phyloP scores from a whole-genome alignment of 2,797 vertebrate species.

The Eutrigla gurnardus region DNA sequence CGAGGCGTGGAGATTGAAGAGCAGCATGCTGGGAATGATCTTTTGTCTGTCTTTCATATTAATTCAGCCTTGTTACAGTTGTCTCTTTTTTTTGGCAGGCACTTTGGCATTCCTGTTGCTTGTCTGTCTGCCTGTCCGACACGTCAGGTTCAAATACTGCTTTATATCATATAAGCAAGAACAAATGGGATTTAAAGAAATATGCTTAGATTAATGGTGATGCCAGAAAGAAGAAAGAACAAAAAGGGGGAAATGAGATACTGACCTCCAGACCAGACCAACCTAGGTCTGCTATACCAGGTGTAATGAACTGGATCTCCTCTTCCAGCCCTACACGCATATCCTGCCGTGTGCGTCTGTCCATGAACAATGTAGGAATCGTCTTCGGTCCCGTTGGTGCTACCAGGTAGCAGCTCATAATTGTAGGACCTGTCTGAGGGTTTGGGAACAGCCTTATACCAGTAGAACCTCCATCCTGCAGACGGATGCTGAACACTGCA shows the following conservation, averaged over 20 bases:
- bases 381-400: constrained; percentile 23
- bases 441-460: constrained; percentile 46
- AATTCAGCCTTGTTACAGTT: too few species aligned
- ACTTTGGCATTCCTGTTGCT: too few species aligned
- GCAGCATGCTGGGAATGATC: neutral
- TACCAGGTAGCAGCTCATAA: constrained; percentile 34
- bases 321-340: constrained; percentile 34
- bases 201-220: neutral
- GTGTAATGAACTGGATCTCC: constrained; percentile 17
- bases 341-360: constrained; percentile 45
- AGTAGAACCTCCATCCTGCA: constrained; percentile 63
- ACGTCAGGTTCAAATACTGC: too few species aligned
- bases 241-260: neutral
- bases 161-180: neutral
- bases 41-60: neutral
- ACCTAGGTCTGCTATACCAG: neutral
- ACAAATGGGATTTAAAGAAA: neutral
- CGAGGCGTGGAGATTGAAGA: neutral
- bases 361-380: constrained; percentile 39
- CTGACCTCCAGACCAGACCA: constrained; percentile 18
- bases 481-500: constrained; percentile 23
- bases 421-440: neutral
- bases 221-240: neutral
- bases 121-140: too few species aligned
- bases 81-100: too few species aligned